These are phyloP conservation scores for Origma solitaria DNA, from an alignment of 2,113 vertebrate genomes.

Conservation along the genomic window DNA sequence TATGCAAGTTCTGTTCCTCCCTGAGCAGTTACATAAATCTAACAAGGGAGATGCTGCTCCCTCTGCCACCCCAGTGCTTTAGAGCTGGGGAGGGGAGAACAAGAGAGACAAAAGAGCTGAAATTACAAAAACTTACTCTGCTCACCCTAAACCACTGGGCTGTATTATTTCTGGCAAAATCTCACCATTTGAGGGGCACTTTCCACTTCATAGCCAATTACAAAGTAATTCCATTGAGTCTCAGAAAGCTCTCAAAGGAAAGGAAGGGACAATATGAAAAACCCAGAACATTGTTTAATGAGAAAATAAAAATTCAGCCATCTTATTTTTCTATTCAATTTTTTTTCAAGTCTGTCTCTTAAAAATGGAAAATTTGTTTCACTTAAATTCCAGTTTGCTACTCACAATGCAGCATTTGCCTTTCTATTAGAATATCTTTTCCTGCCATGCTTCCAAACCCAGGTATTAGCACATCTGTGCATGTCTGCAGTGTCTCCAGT, in stretches of 20 bases:
- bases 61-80: not conserved
- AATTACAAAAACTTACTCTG: not conserved
- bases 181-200: not conserved
- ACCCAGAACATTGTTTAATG: not conserved
- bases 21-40: not conserved
- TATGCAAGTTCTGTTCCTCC: not conserved
- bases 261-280: not conserved
- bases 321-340: not conserved
- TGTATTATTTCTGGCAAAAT: not conserved
- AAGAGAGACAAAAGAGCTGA: not conserved
- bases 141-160: not conserved
- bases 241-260: not conserved
- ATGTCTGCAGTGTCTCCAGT: not conserved
- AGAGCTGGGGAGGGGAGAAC: not conserved
- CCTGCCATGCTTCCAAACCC: not conserved
- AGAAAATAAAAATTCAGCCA: not conserved
- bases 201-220: not conserved
- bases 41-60: not conserved
- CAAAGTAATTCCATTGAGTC: not conserved
- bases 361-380: not conserved
- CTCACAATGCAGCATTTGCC: not conserved
- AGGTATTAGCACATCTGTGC: not conserved
- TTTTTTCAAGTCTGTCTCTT: not conserved
- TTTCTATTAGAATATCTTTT: not conserved
- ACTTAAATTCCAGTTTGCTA: not conserved